Evolutionary conservation across 1,140 invertebrate genomes (phyloP).

Genomic region (Drosophila sechellia): DNA sequence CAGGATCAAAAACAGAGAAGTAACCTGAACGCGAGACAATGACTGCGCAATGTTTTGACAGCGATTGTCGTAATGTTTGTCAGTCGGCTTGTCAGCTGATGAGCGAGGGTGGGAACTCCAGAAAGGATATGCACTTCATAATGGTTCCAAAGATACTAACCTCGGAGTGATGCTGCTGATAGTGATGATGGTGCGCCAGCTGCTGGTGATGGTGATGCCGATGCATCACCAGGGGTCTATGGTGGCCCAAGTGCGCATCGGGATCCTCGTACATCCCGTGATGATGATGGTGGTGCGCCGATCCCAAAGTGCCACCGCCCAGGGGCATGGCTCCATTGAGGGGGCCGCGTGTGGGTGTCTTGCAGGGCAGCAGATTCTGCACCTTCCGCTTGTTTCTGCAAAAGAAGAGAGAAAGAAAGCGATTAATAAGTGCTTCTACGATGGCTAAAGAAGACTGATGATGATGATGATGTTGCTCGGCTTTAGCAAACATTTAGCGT

Average conservation of each 20-base stretch:
- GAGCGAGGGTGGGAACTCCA: not conserved
- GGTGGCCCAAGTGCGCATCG: constrained; percentile 81
- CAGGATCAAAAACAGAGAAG: constrained; percentile 38
- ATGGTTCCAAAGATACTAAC: constrained; percentile 63
- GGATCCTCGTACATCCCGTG: constrained; percentile 87
- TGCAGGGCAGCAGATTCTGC: constrained; percentile 89
- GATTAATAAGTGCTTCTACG: constrained; percentile 21
- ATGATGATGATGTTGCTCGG: constrained; percentile 58
- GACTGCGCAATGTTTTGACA: constrained; percentile 76
- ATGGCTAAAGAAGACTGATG: constrained; percentile 42
- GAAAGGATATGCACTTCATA: not conserved
- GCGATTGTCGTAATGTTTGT: constrained; percentile 72
- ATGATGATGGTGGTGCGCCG: constrained; percentile 75
- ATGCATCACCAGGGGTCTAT: constrained; percentile 80
- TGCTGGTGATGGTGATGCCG: constrained; percentile 84
- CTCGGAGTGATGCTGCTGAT: constrained; percentile 82
- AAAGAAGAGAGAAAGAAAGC: constrained; percentile 58
- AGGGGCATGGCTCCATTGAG: constrained; percentile 84
- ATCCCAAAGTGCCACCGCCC: constrained; percentile 46
- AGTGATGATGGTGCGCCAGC: constrained; percentile 68
- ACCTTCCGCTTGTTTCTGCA: constrained; percentile 90
- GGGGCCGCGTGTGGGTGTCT: constrained; percentile 87
- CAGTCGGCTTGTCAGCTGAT: not conserved
- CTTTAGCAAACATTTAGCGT: constrained; percentile 31
- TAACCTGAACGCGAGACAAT: constrained; percentile 54